Evolutionary conservation across 35 echinoderm and acorn worm species (phyloP), one percentile per base, ranked within the genome.

Genomic region (Apostichopus japonicus): DNA sequence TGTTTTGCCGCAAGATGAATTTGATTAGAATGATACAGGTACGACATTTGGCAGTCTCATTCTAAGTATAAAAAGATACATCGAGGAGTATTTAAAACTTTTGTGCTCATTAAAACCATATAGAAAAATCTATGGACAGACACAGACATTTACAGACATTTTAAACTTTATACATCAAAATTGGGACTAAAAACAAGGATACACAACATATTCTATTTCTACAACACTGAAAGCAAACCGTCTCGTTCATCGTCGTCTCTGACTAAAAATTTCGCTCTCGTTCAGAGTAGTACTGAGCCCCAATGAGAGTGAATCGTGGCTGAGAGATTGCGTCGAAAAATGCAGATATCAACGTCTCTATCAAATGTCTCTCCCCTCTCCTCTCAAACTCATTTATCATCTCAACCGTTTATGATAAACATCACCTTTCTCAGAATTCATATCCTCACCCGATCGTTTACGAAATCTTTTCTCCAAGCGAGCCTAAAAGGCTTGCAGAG

Each of bases 51-150:
- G 33, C 33, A 3, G 33, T 44, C 33, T 44, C 33, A 44, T 61
- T 61, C 57, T 23, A 75, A 21, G 71, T 75, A 75, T 75, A 75
- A 75, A 75, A 75, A 75, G 63, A 22, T 23, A 75, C 71, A 75
- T 75, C 15, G 17, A 21, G 71, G 17, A 21, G 71, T 75, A 75
- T 75, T 75, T 3, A 75, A 75, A 75, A 19, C 22, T 3, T 75
- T 75, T 75, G 71, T 75, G 71, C 71, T 75, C n/a, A 19, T 75
- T 19, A 75, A 17, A 75, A 75, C 71, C 4, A 75, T 75, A 75
- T 7, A 15, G 17, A 75, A 75, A n/a, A 75, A 75, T 75, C n/a
- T 19, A 19, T 75, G 7, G 17, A 75, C 17, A 19, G 22, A 75
- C 21, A 75, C 71, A 23, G 22, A 75, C n/a, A 19, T 19, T 21